Base-by-base conservation (phyloP, 2,888 invertebrate species). In the Drosophila sordidula region DNA sequence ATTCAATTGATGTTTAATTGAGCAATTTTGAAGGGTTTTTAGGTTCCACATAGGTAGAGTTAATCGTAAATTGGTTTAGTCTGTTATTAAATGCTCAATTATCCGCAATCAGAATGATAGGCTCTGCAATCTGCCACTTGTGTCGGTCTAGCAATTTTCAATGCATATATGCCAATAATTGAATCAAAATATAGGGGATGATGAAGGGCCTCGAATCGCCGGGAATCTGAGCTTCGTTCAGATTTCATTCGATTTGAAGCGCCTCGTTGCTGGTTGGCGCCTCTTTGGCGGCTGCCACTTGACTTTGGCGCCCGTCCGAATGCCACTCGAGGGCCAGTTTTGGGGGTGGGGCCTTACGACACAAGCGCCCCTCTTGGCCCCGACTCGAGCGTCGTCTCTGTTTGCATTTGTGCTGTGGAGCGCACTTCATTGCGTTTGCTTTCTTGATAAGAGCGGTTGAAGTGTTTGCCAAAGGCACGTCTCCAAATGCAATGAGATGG, bases 381-480 rank as follows among this genome's bases (percentile, higher is more conserved):
- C 22, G 5, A 38, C 41, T 56, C 14, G 34, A 11, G 49, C 63
- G 11, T 38, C 44, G 56, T 55, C 41, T 36, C 54, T 74, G 81
- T 80, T 84, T 81, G 82, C 80, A 58, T 63, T 81, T 55, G 36
- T 56, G 62, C 78, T 63, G 38, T 46, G 74, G 25, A 62, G 69
- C 70, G 71, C 65, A 59, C 71, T 75, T 78, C 71, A 78, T 67
- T 79, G 75, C 67, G 50, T 78, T 78, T 65, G 75, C 75, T 66
- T 55, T 57, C 39, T 42, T 58, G 70, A 67, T 70, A 78, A 67
- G 74, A 64, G 70, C 61, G 50, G 41, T 46, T 70, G 42, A 58
- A 70, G 78, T 81, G 78, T 85, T 78, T 78, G 80, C 75, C 75
- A 51, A 63, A 55, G 71, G 81, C 81, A 71, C 68, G 75, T 69